Evolutionary conservation across 2,888 invertebrate genomes (phyloP).

Genomic region (Gnatocerus cornutus): DNA sequence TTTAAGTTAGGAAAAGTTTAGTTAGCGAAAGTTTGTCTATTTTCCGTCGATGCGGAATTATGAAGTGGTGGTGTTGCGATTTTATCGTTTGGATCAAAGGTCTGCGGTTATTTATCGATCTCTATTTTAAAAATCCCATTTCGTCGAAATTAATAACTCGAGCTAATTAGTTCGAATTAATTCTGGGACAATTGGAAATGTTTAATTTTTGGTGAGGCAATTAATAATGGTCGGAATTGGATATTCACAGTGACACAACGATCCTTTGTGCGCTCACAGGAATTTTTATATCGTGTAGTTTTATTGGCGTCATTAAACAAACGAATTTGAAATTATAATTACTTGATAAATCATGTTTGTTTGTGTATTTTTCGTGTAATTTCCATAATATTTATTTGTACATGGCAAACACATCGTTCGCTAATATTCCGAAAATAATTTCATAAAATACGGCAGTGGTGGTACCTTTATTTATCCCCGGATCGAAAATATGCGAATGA

Average conservation of each 20-base stretch:
- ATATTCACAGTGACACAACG: conserved; percentile 31
- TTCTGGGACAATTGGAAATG: conserved; percentile 34
- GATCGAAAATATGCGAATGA: conserved; percentile 68
- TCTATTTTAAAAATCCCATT: conserved; percentile 9
- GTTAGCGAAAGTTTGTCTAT: no score
- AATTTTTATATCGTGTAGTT: conserved; percentile 42
- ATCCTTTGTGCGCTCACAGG: conserved; percentile 2
- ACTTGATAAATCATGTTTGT: conserved; percentile 53
- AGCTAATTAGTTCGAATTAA: conserved; percentile 35
- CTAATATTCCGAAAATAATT: conserved; percentile 54
- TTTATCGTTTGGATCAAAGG: conserved; percentile 10
- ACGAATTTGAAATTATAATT: conserved; percentile 51
- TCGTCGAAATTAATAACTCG: conserved; percentile 35
- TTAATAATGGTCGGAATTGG: conserved; percentile 38
- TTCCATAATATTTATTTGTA: conserved; percentile 48
- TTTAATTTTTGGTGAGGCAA: conserved; percentile 41
- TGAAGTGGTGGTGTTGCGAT: neutral
- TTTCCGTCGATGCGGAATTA: no score
- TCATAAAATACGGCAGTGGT: conserved; percentile 60
- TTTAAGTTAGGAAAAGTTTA: conserved; percentile 6
- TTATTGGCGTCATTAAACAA: conserved; percentile 49
- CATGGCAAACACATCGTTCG: conserved; percentile 42
- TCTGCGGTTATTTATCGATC: conserved; percentile 18
- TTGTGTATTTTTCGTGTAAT: conserved; percentile 51
- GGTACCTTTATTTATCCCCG: conserved; percentile 64